These are phyloP conservation scores for Coecobrya sp. DNA, from an alignment of 2,888 invertebrate species.

Conservation along the genomic window DNA sequence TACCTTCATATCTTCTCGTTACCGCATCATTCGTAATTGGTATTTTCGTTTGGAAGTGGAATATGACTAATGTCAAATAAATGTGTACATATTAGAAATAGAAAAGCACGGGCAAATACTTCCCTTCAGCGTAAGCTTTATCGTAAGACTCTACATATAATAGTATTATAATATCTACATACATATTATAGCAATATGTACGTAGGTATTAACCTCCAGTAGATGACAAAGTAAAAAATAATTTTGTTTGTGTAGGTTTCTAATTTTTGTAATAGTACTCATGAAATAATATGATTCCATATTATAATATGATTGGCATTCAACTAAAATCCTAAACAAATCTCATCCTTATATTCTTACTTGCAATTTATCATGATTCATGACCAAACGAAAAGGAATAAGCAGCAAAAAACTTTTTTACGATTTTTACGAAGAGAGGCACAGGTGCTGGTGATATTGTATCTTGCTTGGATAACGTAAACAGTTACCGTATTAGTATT, in stretches of 20 bases:
- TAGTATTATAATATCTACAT: no score
- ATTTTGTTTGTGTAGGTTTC: no score
- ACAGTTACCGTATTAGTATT: conserved; percentile 9
- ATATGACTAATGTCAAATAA: background rate
- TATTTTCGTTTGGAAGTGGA: background rate
- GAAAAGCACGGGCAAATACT: no score
- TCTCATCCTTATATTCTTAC: background rate
- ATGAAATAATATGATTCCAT: no score
- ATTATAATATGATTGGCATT: background rate
- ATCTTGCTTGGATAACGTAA: conserved; percentile 10
- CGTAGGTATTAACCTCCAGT: no score
- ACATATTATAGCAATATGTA: no score
- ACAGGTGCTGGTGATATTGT: background rate
- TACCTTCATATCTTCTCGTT: no score
- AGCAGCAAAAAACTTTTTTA: background rate
- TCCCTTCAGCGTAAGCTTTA: no score
- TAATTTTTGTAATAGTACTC: no score
- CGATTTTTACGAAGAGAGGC: background rate
- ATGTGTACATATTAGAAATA: conserved; percentile 1
- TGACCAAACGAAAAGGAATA: conserved; percentile 19
- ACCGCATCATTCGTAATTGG: background rate
- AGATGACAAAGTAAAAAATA: no score
- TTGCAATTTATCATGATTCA: background rate
- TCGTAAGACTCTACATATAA: no score
- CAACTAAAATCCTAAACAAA: background rate